Evolutionary conservation across 2,113 vertebrate genomes (phyloP).

Genomic region (Cyprinus carpio): DNA sequence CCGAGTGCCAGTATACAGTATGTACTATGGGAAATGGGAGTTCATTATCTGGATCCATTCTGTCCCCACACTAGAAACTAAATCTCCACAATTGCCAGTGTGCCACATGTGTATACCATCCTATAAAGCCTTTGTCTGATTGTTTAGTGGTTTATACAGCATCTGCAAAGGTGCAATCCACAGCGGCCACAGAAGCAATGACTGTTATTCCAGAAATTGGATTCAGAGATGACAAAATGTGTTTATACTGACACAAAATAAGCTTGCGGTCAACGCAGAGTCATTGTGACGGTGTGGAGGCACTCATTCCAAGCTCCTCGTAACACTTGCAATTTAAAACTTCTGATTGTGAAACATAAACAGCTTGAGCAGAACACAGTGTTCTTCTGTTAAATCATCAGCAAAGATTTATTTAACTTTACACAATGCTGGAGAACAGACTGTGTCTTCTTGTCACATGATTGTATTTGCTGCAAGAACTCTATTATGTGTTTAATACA

Average conservation of each 20-base stretch:
- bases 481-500: conserved; percentile 21
- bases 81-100: background rate
- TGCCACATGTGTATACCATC: conserved; percentile 15
- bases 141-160: conserved; percentile 1
- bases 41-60: conserved; percentile 18
- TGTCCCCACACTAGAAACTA: background rate
- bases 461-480: conserved; percentile 7
- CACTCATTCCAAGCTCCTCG: background rate
- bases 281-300: background rate
- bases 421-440: conserved; percentile 21
- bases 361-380: background rate
- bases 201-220: conserved; percentile 18
- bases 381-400: background rate
- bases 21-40: conserved; percentile 32
- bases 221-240: conserved; percentile 18
- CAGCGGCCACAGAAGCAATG: background rate
- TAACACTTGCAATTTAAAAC: background rate
- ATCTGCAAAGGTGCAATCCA: conserved; percentile 22
- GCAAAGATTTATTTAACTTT: conserved; percentile 9
- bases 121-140: conserved; percentile 31
- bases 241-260: conserved; percentile 26
- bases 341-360: conserved; percentile 10
- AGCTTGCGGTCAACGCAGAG: background rate
- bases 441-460: background rate
- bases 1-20: background rate